A percentile compares a stretch with the other conserved stretches of the same genome.
Evolutionary conservation across 2,797 vertebrate genomes (phyloP).

Genomic region (Tachyglossus aculeatus): DNA sequence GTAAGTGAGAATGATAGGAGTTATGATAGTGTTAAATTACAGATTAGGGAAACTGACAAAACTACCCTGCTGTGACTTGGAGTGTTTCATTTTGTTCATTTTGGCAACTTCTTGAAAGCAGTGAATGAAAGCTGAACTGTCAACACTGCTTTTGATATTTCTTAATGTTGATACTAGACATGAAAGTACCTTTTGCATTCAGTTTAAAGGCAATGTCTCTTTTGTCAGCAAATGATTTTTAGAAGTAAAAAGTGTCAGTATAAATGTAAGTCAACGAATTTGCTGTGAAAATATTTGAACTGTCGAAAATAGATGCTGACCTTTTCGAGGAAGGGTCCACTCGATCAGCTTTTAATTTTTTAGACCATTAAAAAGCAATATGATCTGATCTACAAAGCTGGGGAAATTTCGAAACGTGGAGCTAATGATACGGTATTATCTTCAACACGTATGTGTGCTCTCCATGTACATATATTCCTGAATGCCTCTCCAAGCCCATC

Average conservation of each 20-base stretch:
- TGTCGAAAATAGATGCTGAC: constrained; percentile 58
- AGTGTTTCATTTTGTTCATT: constrained; percentile 66
- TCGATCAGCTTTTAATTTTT: constrained; percentile 68
- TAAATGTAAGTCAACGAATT: constrained; percentile 30
- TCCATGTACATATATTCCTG: too few relatives aligned
- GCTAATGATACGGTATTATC: neutral
- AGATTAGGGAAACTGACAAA: constrained; percentile 67
- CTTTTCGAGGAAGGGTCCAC: constrained; percentile 66
- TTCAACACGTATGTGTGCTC: neutral
- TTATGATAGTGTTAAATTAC: constrained; percentile 66
- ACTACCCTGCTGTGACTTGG: constrained; percentile 51
- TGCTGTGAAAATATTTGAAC: constrained; percentile 68
- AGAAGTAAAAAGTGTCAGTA: constrained; percentile 25
- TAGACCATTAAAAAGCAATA: constrained; percentile 70
- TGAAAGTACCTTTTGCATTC: constrained; percentile 69
- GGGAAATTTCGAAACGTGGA: neutral
- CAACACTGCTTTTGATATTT: constrained; percentile 63
- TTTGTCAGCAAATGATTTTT: constrained; percentile 12
- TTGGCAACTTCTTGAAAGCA: constrained; percentile 71
- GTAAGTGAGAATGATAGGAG: constrained; percentile 40
- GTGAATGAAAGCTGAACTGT: constrained; percentile 61
- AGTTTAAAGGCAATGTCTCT: constrained; percentile 40
- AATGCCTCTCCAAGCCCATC: too few relatives aligned
- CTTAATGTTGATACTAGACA: constrained; percentile 63
- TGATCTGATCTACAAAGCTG: constrained; percentile 42